Conservation (phyloP, 2,888 invertebrate species). For the Liopterus haemorrhoidalis region DNA sequence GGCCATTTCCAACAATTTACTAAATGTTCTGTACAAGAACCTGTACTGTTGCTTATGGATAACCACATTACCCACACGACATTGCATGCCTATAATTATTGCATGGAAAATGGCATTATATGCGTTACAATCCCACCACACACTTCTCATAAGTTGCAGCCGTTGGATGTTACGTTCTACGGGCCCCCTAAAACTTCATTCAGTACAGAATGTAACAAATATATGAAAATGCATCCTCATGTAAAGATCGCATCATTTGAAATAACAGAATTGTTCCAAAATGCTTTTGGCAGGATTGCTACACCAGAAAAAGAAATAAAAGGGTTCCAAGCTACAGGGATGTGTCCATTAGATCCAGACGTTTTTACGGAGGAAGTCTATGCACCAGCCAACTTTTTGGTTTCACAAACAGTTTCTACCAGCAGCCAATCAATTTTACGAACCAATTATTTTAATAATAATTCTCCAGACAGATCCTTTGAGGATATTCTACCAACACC, state of each 20-base stretch:
- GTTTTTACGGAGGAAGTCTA: constrained; percentile 15
- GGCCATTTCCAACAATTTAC: constrained; percentile 33
- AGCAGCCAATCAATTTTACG: too few species aligned
- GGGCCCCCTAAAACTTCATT: constrained; percentile 35
- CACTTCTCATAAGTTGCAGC: constrained; percentile 33
- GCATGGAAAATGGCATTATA: constrained; percentile 32
- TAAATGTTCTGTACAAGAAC: constrained; percentile 29
- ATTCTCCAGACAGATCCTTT: too few species aligned
- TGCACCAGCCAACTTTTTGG: constrained; percentile 9
- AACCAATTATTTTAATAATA: too few species aligned
- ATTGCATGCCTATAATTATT: constrained; percentile 27
- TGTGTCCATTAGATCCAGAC: constrained; percentile 15
- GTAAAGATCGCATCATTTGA: constrained; percentile 30
- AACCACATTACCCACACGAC: constrained; percentile 34
- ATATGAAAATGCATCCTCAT: constrained; percentile 29
- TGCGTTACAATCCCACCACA: constrained; percentile 36
- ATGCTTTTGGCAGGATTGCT: constrained; percentile 24
- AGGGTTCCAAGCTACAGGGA: constrained; percentile 12
- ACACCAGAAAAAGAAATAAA: constrained; percentile 18
- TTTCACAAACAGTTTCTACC: too few species aligned
- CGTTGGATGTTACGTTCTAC: constrained; percentile 34
- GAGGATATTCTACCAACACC: too few species aligned
- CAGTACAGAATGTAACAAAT: constrained; percentile 33
- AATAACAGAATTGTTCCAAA: constrained; percentile 32
- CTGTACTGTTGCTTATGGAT: constrained; percentile 33